Evolutionary conservation across 2,113 vertebrate genomes (phyloP), one percentile per base, ranked within the genome.

Genomic region (Pachyramphus minor): DNA sequence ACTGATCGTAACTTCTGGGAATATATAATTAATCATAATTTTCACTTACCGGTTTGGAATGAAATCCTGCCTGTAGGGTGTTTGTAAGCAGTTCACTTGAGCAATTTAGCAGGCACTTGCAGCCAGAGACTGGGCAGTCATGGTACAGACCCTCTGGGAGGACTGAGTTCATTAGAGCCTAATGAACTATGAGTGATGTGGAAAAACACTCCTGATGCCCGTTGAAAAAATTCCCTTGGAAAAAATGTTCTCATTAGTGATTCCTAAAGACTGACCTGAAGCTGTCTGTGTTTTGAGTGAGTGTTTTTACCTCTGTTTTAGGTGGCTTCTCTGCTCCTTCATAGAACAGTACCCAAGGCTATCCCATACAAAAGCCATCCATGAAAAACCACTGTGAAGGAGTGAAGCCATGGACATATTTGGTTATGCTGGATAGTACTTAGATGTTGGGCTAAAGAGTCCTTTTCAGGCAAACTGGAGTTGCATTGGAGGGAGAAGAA

Each of bases 1-100:
- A 84, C 58, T 62, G 89, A 93, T 95, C 81, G 37, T 82, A 93
- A 91, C 75, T 92, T 95, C 85, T 90, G 93, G 63, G 92, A 97
- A 96, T 95, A 87, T 68, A 59, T 90, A 83, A 96, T 96, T 95
- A 96, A 96, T 95, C 90, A 94, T 94, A 85, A 94, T 95, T 97
- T 96, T 94, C 93, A 74, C 82, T 90, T 90, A 71, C 68, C 0
- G 0, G 33, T 93, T 80, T 85, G 86, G 79, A 93, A 88, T 88
- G 39, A 83, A 95, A 93, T 90, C 87, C 80, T 95, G 89, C 83
- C 91, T 74, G 60, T 42, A 35, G 64, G 72, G 73, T 93, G 64
- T 64, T 93, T 41, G 24, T 67, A 71, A 93, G 89, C 89, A 79
- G 80, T 33, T 83, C 42, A 59, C 75, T 93, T 44, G 68, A 83